Base-by-base conservation (phyloP, 92 coral and sea anemone genomes). In the Scolanthus callimorphus region DNA sequence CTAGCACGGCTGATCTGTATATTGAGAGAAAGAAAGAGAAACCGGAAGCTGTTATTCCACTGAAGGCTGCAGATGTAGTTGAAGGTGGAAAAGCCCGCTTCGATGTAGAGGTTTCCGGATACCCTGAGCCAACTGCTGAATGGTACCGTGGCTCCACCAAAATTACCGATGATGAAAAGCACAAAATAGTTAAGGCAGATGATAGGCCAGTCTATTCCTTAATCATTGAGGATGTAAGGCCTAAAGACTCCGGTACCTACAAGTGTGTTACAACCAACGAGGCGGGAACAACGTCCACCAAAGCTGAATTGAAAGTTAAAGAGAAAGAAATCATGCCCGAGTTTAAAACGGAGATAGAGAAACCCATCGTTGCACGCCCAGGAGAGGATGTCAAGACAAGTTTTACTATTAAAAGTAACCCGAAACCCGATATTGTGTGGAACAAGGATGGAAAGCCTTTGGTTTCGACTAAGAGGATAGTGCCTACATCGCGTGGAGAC, bases 11-110 rank as follows among this genome's bases (percentile, higher is more conserved):
- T n/a, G 72, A 77, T 31, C 76, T 94, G 28, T 45, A 66, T 28
- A 69, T 94, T 3, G 71, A 74, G 10, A 76, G 75, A 41, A 68
- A 82, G 51, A 62, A 67, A 19, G 69, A 54, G 12, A 68, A 74
- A 20, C 88, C 99, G 10, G 87, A 79, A 31, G 81, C 87, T n/a
- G 51, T 63, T 22, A 71, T 56, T 28, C 82, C 82, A 67, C 69
- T 89, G 63, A 78, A 79, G 51, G 70, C 60, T 60, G 23, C 73
- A 4, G 62, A 89, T 19, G 96, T 85, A 11, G 84, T 55, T 19
- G 96, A 84, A 48, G 94, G 96, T 1, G 99, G 80, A 23, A 68
- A 70, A 30, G 88, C 85, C 31, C 75, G 77, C 28, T 77, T 94
- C 49, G 79, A 64, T 44, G 99, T 85, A 17, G 65, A 74, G 20